Evolutionary conservation across 2,113 vertebrate genomes (phyloP).

Genomic region (Pungitius pungitius): DNA sequence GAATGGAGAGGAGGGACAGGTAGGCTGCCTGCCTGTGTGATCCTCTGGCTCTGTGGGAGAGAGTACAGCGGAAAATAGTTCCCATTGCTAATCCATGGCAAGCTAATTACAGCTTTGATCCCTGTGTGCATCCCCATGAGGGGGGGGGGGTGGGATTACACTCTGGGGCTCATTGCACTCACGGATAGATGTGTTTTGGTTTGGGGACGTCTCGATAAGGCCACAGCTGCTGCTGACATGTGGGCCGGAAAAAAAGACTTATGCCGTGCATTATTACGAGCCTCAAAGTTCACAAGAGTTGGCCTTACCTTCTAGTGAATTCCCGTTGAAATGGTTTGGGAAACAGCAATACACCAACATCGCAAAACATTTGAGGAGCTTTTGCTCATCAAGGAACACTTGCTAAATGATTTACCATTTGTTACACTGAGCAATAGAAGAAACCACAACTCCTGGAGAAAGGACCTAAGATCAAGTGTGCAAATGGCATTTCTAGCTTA

Average conservation of each 20-base stretch:
- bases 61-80: conserved; percentile 72
- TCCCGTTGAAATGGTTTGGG: background rate
- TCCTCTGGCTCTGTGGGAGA: conserved; percentile 51
- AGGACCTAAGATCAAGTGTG: conserved; percentile 60
- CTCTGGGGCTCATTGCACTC: conserved; percentile 30
- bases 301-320: background rate
- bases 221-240: conserved; percentile 24
- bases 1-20: conserved; percentile 22
- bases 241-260: conserved; percentile 5
- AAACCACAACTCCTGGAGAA: conserved; percentile 41
- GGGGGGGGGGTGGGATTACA: conserved; percentile 51
- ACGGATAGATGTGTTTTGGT: conserved; percentile 27
- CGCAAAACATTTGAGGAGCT: background rate
- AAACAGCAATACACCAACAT: background rate
- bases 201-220: conserved; percentile 11
- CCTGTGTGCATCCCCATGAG: conserved; percentile 59
- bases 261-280: background rate
- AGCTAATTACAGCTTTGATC: conserved; percentile 80
- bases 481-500: conserved; percentile 69
- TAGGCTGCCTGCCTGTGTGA: conserved; percentile 50
- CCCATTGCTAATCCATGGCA: conserved; percentile 74
- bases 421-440: conserved; percentile 18
- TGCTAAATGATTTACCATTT: background rate
- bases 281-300: conserved; percentile 16
- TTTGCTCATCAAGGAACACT: background rate